Percentiles rank a stretch among this genome's conserved stretches.
phyloP scores from a whole-genome alignment of 2,888 invertebrate genomes.

The Drosophila algonquin region DNA sequence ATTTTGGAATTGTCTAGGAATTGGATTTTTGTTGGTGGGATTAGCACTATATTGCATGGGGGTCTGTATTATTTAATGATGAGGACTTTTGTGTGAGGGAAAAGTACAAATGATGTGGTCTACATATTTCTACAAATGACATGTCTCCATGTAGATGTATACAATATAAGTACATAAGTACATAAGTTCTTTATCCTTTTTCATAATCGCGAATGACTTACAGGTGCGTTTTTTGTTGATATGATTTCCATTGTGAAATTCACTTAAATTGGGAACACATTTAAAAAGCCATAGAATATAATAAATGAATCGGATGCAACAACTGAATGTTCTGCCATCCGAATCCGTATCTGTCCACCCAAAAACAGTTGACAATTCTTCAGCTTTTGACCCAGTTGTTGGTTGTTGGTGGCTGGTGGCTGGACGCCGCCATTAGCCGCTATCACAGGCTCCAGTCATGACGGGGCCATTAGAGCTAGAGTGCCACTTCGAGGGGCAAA shows the following conservation, averaged over 20 bases:
- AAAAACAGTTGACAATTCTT: conserved; percentile 16
- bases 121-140: no score
- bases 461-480: conserved; percentile 41
- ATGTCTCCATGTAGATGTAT: no score
- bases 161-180: no score
- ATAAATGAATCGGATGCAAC: not conserved
- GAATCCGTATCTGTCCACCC: not conserved
- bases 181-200: no score
- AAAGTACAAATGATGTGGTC: no score
- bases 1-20: no score
- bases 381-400: conserved; percentile 15
- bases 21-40: no score
- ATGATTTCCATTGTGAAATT: no score
- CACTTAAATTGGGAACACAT: not conserved
- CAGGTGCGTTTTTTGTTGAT: not conserved
- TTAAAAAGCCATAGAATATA: not conserved
- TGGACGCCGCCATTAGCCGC: conserved; percentile 47
- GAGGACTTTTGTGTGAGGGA: no score
- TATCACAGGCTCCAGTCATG: conserved; percentile 52
- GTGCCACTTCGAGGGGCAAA: conserved; percentile 49
- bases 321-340: not conserved
- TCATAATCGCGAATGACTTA: no score
- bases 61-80: no score
- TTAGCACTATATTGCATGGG: no score
- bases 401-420: not conserved